These are phyloP conservation scores for Nycticryphes semicollaris DNA, from an alignment of 2,113 vertebrate species.

Conservation along the genomic window DNA sequence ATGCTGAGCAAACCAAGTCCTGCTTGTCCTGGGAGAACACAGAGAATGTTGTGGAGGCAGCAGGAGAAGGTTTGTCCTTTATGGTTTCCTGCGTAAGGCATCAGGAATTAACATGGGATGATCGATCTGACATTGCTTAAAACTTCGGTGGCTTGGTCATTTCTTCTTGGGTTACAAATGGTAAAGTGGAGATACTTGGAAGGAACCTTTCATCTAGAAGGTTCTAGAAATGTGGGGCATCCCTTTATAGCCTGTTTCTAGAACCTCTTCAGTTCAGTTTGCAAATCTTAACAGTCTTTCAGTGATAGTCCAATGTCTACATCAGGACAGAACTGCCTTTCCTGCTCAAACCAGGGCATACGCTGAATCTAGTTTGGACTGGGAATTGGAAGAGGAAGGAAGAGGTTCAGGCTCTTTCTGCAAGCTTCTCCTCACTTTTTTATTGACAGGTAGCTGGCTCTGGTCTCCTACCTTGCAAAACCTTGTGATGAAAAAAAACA, in stretches of 20 bases:
- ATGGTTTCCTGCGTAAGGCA: not conserved
- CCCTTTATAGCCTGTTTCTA: not conserved
- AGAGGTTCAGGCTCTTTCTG: not conserved
- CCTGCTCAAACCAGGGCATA: not conserved
- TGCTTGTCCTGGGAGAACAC: not conserved
- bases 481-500: not conserved
- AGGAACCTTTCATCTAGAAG: not conserved
- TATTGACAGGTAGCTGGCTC: not conserved
- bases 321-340: not conserved
- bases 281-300: not conserved
- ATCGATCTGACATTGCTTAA: not conserved
- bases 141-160: not conserved
- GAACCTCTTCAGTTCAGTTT: not conserved
- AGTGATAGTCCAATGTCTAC: not conserved
- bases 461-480: not conserved
- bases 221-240: not conserved
- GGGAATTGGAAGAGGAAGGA: not conserved
- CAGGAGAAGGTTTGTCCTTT: not conserved
- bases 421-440: not conserved
- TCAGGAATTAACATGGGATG: not conserved
- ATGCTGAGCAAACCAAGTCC: fast-evolving
- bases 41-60: fast-evolving
- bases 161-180: not conserved
- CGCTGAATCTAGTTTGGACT: not conserved
- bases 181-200: not conserved